Conservation (phyloP, 2,888 invertebrate genomes). For the Acronicta leporina region DNA sequence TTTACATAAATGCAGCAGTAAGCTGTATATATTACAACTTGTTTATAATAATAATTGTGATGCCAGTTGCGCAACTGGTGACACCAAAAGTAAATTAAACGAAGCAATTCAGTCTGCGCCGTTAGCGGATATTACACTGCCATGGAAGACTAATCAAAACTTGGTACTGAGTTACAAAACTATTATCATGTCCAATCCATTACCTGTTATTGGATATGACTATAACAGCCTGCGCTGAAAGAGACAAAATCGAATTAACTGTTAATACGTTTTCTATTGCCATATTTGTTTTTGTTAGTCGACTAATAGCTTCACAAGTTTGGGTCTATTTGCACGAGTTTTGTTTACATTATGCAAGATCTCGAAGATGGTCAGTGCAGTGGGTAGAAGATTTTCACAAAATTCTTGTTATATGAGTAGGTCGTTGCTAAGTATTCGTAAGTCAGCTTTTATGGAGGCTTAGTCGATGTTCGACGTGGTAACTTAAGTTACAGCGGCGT, state of each 20-base stretch:
- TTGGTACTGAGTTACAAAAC: slow-evolving; percentile 28
- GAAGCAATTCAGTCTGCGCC: slow-evolving; percentile 32
- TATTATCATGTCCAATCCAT: slow-evolving; percentile 31
- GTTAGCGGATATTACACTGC: slow-evolving; percentile 39
- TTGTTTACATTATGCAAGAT: slow-evolving; percentile 27
- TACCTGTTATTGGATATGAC: slow-evolving; percentile 25
- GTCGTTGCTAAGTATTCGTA: slow-evolving; percentile 14
- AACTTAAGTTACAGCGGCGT: slow-evolving; percentile 15
- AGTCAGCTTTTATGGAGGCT: slow-evolving; percentile 20
- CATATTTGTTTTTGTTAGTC: slow-evolving; percentile 1
- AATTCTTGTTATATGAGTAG: slow-evolving; percentile 32
- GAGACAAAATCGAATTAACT: slow-evolving; percentile 17
- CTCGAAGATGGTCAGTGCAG: slow-evolving; percentile 15
- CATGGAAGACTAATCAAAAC: slow-evolving; percentile 41
- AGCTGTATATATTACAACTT: slow-evolving; percentile 27
- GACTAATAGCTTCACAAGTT: slow-evolving; percentile 24
- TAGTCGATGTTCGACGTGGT: slow-evolving; percentile 17
- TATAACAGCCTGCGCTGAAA: slow-evolving; percentile 17
- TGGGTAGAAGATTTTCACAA: slow-evolving; percentile 26
- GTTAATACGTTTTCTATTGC: slow-evolving; percentile 25
- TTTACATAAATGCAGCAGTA: slow-evolving; percentile 16
- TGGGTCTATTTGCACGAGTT: slow-evolving; percentile 18
- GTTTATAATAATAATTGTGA: slow-evolving; percentile 23
- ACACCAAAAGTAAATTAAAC: slow-evolving; percentile 49
- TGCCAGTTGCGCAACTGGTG: slow-evolving; percentile 42